Base-by-base conservation (phyloP, 2,113 vertebrate genomes). In the Rhineura floridana region DNA sequence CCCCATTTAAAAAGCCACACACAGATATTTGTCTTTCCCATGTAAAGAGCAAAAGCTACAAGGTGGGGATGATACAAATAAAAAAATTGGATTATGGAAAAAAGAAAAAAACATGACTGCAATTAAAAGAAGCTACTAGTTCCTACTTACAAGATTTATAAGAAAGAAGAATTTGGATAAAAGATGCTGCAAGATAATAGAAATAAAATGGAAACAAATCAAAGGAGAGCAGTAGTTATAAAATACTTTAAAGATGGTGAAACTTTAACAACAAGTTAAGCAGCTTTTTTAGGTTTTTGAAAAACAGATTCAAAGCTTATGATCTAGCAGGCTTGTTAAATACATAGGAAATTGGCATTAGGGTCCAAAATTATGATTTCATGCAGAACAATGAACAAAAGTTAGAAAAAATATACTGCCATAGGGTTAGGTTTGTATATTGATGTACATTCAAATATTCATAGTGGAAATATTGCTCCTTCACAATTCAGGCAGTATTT, bases 131-230 rank as follows among this genome's bases (percentile, higher is more conserved):
- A 98, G 97, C 98, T 98, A 98, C 97, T 96, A 96, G 96, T 97
- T 99, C 98, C 98, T 99, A 99, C 98, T 99, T 99, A 99, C 98
- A 99, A 98, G 98, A 99, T 98, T 99, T 99, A 98, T 99, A 99
- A 99, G 98, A 99, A 99, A 99, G 98, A 97, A 99, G 98, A 98
- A 99, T 99, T 99, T 99, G 98, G 98, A 99, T 99, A 99, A 99
- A 99, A 98, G 98, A 99, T 98, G 98, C 98, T 99, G 98, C 98
- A 99, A 99, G 98, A 99, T 98, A 99, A 99, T 98, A 98, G 98
- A 99, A 99, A 99, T 99, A 98, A 98, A 98, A 98, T 98, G 98
- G 98, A 99, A 97, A 98, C 96, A 98, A 99, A 99, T 99, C 98
- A 99, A 99, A 99, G 98, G 98, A 98, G 97, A 98, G 98, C 97